phyloP scores from a whole-genome alignment of 1,140 invertebrate species.

The Holcopasites calliopsidis region DNA sequence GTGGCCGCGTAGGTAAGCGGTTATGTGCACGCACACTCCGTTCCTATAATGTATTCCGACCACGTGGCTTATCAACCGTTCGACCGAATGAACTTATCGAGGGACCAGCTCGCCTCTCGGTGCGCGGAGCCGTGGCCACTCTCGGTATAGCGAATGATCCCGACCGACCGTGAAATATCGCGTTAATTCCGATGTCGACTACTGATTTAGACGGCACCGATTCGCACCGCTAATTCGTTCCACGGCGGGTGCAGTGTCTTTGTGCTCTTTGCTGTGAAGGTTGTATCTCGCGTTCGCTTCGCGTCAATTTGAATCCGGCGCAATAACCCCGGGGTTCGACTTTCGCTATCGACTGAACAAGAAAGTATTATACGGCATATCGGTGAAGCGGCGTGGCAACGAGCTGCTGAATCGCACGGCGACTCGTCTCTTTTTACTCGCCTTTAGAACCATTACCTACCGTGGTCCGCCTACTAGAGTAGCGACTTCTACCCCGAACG shows the following conservation, averaged over 20 bases:
- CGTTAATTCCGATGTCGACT: constrained; percentile 54
- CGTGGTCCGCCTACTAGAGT: constrained; percentile 71
- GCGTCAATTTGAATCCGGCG: too few species aligned
- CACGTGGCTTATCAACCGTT: constrained; percentile 56
- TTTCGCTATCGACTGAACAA: background rate
- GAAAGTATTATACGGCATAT: background rate
- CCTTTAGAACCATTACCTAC: constrained; percentile 65
- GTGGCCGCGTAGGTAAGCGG: constrained; percentile 22
- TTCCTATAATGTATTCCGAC: constrained; percentile 38
- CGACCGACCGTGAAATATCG: constrained; percentile 51
- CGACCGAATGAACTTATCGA: constrained; percentile 59
- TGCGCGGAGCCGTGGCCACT: constrained; percentile 6
- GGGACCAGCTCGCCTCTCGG: constrained; percentile 29
- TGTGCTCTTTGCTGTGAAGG: too few species aligned
- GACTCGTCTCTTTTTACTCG: constrained; percentile 43
- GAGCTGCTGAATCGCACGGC: constrained; percentile 43
- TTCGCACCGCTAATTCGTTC: constrained; percentile 54
- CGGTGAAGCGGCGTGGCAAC: constrained; percentile 9
- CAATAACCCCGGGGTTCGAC: too few species aligned
- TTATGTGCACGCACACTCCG: background rate
- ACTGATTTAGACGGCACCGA: constrained; percentile 56
- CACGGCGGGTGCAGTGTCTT: constrained; percentile 51
- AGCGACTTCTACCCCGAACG: constrained; percentile 60
- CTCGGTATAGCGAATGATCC: constrained; percentile 44
- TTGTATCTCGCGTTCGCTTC: too few species aligned